These are phyloP conservation scores for Anguilla marmorata DNA, from an alignment of 2,797 vertebrate genomes.

Conservation along the genomic window DNA sequence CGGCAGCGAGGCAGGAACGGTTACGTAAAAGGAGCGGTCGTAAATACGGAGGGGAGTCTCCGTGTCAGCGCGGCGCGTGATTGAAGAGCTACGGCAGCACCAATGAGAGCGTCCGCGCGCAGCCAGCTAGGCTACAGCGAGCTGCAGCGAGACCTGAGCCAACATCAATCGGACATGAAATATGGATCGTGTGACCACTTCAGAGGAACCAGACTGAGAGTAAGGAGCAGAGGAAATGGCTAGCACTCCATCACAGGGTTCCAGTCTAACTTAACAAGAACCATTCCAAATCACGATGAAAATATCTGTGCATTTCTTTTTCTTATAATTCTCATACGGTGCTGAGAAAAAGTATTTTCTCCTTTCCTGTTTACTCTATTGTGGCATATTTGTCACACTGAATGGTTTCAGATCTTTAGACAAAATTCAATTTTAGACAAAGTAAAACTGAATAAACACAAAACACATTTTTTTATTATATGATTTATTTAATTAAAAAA, in stretches of 20 bases:
- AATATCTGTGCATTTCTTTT: background rate
- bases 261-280: background rate
- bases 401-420: too few species aligned
- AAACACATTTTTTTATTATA: too few species aligned
- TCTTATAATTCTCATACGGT: background rate
- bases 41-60: background rate
- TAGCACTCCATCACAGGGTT: background rate
- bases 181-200: background rate
- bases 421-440: too few species aligned
- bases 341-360: too few species aligned
- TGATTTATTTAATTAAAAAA: too few species aligned
- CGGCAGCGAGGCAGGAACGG: background rate
- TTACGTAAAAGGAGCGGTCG: background rate
- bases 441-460: too few species aligned
- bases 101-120: background rate
- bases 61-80: background rate
- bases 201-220: conserved; percentile 1
- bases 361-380: background rate
- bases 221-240: background rate
- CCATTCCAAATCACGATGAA: background rate
- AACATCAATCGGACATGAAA: conserved; percentile 3
- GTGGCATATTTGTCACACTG: too few species aligned
- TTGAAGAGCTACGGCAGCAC: background rate
- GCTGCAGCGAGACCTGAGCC: background rate
- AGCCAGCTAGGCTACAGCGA: background rate